These are phyloP conservation scores for Ylistrum balloti DNA, from an alignment of 1,140 invertebrate genomes.

Conservation along the genomic window DNA sequence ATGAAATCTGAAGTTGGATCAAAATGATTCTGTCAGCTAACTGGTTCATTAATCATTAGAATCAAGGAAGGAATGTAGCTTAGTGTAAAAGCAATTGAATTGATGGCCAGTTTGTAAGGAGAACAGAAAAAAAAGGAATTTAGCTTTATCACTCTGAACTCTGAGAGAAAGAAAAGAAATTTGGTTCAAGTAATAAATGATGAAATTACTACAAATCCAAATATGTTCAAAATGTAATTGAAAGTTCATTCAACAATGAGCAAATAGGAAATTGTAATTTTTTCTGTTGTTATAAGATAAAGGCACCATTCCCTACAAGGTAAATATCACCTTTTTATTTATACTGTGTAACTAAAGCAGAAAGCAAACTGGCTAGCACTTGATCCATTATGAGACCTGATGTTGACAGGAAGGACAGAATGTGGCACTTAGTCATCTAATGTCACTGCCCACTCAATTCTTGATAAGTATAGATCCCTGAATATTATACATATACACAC, in stretches of 20 bases:
- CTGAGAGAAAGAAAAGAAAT: too few relatives aligned
- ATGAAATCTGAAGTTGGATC: background rate
- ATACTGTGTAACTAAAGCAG: background rate
- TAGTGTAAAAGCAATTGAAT: too few relatives aligned
- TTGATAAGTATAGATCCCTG: constrained; percentile 8
- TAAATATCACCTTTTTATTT: constrained; percentile 10
- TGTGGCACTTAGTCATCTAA: constrained; percentile 15
- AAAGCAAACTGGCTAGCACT: constrained; percentile 25
- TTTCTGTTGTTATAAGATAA: background rate
- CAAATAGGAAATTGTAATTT: background rate
- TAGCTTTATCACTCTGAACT: too few relatives aligned
- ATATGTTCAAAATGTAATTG: background rate
- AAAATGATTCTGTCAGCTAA: background rate
- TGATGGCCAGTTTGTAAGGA: too few relatives aligned
- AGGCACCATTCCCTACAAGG: background rate
- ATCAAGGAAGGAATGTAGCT: too few relatives aligned
- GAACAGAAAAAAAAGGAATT: too few relatives aligned
- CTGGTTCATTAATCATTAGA: too few relatives aligned
- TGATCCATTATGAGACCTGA: constrained; percentile 10
- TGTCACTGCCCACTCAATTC: constrained; percentile 5
- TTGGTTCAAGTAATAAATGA: too few relatives aligned
- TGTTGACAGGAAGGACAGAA: constrained; percentile 36
- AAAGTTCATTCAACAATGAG: background rate
- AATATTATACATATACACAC: constrained; percentile 25
- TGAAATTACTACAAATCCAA: background rate